Evolutionary conservation across 2,888 invertebrate genomes (phyloP).

Genomic region (Drosophila borealis): DNA sequence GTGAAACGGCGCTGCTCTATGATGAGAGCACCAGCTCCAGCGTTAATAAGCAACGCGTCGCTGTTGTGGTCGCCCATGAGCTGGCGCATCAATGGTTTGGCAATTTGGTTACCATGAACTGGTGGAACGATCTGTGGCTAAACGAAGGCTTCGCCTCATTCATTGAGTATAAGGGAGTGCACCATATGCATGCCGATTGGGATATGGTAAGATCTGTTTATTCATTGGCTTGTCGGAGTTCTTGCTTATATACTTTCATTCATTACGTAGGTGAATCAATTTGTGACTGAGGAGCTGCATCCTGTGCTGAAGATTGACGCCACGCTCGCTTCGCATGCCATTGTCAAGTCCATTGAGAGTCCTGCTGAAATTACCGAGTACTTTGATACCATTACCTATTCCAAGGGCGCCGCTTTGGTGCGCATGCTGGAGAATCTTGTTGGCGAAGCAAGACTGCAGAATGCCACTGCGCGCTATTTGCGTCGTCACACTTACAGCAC

Average conservation of each 20-base stretch:
- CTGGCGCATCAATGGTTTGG: conserved; percentile 98
- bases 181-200: conserved; percentile 91
- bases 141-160: conserved; percentile 97
- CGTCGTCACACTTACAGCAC: conserved; percentile 89
- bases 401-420: conserved; percentile 95
- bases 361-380: conserved; percentile 96
- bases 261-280: conserved; percentile 89
- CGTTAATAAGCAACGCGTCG: conserved; percentile 91
- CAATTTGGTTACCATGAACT: conserved; percentile 95
- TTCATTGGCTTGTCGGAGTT: not conserved
- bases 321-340: conserved; percentile 94
- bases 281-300: conserved; percentile 90
- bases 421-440: conserved; percentile 95
- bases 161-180: conserved; percentile 92
- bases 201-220: conserved; percentile 87
- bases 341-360: conserved; percentile 92
- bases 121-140: conserved; percentile 97
- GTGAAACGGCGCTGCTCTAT: conserved; percentile 93
- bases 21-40: conserved; percentile 90
- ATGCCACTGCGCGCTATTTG: conserved; percentile 91
- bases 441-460: conserved; percentile 88
- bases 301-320: conserved; percentile 91
- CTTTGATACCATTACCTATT: conserved; percentile 96
- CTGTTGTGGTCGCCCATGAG: conserved; percentile 95
- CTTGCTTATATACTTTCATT: not conserved